These are phyloP conservation scores for Acanthosepion lycidas DNA, from an alignment of 2,888 invertebrate genomes.

Conservation along the genomic window DNA sequence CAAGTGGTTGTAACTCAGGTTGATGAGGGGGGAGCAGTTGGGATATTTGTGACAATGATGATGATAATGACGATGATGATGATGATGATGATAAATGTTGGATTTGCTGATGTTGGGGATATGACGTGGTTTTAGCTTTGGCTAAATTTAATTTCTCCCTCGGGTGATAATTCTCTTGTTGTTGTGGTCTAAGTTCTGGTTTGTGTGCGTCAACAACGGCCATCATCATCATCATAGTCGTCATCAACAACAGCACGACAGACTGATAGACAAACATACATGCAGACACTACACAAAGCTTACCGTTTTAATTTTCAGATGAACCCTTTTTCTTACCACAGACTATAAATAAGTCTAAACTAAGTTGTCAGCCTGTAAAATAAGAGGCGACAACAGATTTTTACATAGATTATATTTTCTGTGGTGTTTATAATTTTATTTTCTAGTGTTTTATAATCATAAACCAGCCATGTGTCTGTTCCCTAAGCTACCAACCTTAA, in stretches of 20 bases:
- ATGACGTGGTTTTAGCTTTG: background rate
- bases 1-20: conserved; percentile 33
- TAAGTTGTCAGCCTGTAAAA: background rate
- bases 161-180: background rate
- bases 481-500: background rate
- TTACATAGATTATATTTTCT: background rate
- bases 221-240: conserved; percentile 33
- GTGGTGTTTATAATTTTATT: background rate
- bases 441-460: too few relatives aligned
- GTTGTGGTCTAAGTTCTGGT: background rate
- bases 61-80: background rate
- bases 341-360: background rate
- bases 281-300: conserved; percentile 12
- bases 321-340: background rate
- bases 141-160: conserved; percentile 1
- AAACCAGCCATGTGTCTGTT: background rate
- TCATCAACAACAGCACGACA: conserved; percentile 33
- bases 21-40: background rate
- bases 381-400: background rate
- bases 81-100: background rate
- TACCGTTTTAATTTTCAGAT: background rate
- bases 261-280: conserved; percentile 12
- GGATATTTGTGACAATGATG: background rate
- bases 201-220: conserved; percentile 33
- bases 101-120: background rate